Percentiles rank a stretch among this genome's conserved stretches.
Evolutionary conservation across 2,888 invertebrate genomes (phyloP).

Genomic region (Heteropelma amictum): DNA sequence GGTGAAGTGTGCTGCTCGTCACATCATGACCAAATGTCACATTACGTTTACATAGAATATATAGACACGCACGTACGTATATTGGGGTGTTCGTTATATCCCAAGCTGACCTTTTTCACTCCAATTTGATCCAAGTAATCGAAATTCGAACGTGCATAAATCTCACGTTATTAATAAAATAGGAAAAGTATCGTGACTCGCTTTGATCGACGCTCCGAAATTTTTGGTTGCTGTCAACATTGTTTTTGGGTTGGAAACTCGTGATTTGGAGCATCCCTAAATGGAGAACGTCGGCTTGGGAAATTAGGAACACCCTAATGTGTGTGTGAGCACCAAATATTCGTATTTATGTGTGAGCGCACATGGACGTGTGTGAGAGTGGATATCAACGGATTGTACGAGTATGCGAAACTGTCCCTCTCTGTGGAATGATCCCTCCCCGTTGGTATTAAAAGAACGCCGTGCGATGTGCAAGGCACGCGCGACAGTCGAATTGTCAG

Average conservation of each 20-base stretch:
- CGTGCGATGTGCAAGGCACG: constrained; percentile 54
- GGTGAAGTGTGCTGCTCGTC: constrained; percentile 10
- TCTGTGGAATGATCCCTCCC: constrained; percentile 25
- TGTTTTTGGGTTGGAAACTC: too few relatives aligned
- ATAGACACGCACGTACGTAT: neutral
- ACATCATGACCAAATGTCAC: constrained; percentile 30
- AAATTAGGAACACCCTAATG: too few relatives aligned
- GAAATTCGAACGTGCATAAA: too few relatives aligned
- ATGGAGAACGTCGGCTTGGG: too few relatives aligned
- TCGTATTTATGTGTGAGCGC: neutral
- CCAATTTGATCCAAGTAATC: too few relatives aligned
- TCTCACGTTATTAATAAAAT: too few relatives aligned
- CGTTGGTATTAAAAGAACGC: constrained; percentile 45
- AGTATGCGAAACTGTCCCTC: constrained; percentile 25
- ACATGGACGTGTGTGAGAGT: neutral
- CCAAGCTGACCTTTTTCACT: too few relatives aligned
- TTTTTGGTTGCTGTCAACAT: too few relatives aligned
- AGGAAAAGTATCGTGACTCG: too few relatives aligned
- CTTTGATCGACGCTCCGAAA: too few relatives aligned
- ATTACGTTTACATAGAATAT: constrained; percentile 6
- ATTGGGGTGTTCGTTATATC: neutral
- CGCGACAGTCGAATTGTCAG: constrained; percentile 71
- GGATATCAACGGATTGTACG: neutral
- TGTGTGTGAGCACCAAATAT: neutral
- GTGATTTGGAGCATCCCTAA: too few relatives aligned